A percentile compares a stretch with the other conserved stretches of the same genome.
Conservation (phyloP, 2,888 invertebrate species). For the Coenonympha glycerion region DNA sequence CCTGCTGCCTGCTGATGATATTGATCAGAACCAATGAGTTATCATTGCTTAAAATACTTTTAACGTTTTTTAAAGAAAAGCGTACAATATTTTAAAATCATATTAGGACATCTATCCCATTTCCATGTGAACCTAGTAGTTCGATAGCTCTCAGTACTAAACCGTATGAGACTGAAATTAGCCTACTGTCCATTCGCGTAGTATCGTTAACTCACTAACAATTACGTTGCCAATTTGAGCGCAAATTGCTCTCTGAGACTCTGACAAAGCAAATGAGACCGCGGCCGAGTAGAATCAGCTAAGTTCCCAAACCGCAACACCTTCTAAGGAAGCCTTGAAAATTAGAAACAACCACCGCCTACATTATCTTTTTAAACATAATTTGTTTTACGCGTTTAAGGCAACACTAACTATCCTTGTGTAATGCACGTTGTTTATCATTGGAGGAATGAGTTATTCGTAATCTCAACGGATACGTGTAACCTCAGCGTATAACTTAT, state of each 20-base stretch:
- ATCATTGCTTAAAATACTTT: too few relatives aligned
- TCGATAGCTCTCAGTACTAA: background rate
- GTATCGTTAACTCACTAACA: conserved; percentile 16
- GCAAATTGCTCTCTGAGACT: conserved; percentile 46
- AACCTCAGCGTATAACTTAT: too few relatives aligned
- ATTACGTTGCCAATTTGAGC: conserved; percentile 40
- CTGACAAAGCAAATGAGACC: conserved; percentile 53
- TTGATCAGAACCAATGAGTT: too few relatives aligned
- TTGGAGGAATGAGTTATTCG: conserved; percentile 3
- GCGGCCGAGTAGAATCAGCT: conserved; percentile 33
- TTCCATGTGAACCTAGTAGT: too few relatives aligned
- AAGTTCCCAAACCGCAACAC: conserved; percentile 43
- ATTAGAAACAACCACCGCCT: conserved; percentile 29
- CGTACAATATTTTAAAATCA: too few relatives aligned
- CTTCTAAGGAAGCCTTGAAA: conserved; percentile 49
- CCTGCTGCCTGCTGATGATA: too few relatives aligned
- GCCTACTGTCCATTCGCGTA: conserved; percentile 15
- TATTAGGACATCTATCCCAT: too few relatives aligned
- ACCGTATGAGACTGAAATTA: conserved; percentile 7
- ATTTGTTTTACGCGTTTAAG: conserved; percentile 16
- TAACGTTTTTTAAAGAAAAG: too few relatives aligned
- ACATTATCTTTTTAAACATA: conserved; percentile 13
- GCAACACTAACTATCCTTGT: conserved; percentile 4
- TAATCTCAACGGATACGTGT: background rate
- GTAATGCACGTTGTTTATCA: conserved; percentile 3